Evolutionary conservation across 2,797 vertebrate genomes (phyloP), one percentile per base, ranked within the genome.

Genomic region (Mormyrus hasselquistii): DNA sequence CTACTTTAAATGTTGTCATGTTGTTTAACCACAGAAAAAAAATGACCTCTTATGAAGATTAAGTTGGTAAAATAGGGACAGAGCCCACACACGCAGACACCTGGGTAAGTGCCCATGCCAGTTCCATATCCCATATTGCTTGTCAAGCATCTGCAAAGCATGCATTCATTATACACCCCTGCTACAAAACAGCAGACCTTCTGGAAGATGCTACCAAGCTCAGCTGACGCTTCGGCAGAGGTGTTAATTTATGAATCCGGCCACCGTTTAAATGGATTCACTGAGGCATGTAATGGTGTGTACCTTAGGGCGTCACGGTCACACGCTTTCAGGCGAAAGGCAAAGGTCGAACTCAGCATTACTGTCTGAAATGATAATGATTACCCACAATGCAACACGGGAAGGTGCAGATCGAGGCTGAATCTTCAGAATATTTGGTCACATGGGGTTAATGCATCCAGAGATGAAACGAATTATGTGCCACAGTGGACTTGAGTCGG

Each of bases 201-300:
- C 76, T 19, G 19, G 41, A 82, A 47, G 76, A 47, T 82, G 41
- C 76, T 10, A 47, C 41, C 76, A 12, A 82, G 0, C 76, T 82
- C 41, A 19, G 19, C 76, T 47, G 19, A 82, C 47, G 41, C 41
- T 44, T n/a, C 19, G 76, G 76, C 38, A 22, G 41, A 47, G 16
- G 16, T 10, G 19, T 82, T 19, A 82, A 82, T 82, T 82, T 82
- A 44, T 82, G 76, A 47, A 47, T 47, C 76, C 0, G 16, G 76
- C 82, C 49, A 10, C n/a, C n/a, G n/a, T 85, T 85, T 85, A 85
- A 85, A 85, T 85, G 82, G 82, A 59, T 19, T 22, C 34, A 59
- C 4, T 14, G 49, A 85, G 49, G 82, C 82, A 85, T 49, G 44
- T 49, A 49, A 85, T 52, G 82, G 76, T 82, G 76, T 47, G 44